Evolutionary conservation across 1,140 invertebrate species (phyloP), one percentile per base, ranked within the genome.

Genomic region (Tyrophagus putrescentiae): DNA sequence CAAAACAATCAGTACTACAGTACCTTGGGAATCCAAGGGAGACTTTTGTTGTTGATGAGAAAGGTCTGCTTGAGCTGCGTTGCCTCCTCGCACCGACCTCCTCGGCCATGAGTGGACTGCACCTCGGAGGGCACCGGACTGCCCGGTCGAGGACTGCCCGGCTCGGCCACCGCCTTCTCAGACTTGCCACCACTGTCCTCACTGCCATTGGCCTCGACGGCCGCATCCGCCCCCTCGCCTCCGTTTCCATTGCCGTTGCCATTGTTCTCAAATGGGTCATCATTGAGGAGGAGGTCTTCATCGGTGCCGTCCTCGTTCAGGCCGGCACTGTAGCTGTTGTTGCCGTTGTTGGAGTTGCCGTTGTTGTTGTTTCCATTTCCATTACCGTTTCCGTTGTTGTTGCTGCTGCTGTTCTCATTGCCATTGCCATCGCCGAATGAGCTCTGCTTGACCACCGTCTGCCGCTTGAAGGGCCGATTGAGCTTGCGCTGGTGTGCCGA

Each of bases 21-120:
- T n/a, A n/a, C n/a, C 80, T 97, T 97, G 7, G 92, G 90, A 63
- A 83, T 82, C 93, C 92, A 97, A 1, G 93, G 92, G 62, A 97
- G 76, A 60, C 82, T 63, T 61, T 68, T 69, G 18, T 63, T 61
- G 7, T 42, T 27, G 3, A 33, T 60, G 13, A 27, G 13, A 33
- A 57, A 9, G 64, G 64, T 62, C 65, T 54, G 57, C 48, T 21
- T 57, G 69, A 66, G 23, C 67, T 61, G 62, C n/a, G n/a, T n/a
- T 32, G 28, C 34, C 64, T 69, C 71, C 34, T 42, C 69, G 50
- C 66, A 62, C 75, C 75, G 44, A 70, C 70, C 39, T 63, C 57
- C 61, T 71, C 7, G 68, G 52, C 72, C 72, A 61, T 71, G 68
- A 59, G 72, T 69, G 42, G 69, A 69, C 54, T 71, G 70, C 50